Evolutionary conservation across 23 tunicate genomes (phyloP).

Genomic region (Styela plicata): DNA sequence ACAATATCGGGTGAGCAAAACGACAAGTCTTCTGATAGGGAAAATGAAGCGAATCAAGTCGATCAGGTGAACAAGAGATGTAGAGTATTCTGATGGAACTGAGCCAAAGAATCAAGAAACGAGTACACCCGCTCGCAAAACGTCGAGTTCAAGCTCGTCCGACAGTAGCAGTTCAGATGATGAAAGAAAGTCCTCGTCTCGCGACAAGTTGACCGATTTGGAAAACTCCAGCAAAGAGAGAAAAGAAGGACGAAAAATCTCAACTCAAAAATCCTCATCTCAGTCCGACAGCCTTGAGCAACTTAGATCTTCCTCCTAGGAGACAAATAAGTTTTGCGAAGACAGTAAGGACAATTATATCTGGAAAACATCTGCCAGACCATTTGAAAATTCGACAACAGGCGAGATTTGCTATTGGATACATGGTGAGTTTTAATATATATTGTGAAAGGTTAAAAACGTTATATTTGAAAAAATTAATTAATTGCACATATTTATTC

Average conservation of each 20-base stretch:
- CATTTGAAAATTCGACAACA: slow-evolving; percentile 76
- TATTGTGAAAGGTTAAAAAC: too few species aligned
- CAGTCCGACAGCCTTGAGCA: not conserved
- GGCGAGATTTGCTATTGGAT: slow-evolving; percentile 53
- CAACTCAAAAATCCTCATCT: not conserved
- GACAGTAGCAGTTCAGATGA: not conserved
- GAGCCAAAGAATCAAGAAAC: not conserved
- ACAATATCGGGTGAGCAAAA: too few species aligned
- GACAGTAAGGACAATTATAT: slow-evolving; percentile 51
- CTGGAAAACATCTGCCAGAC: slow-evolving; percentile 77
- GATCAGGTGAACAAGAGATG: not conserved
- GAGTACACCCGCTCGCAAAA: too few species aligned
- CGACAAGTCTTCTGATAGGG: not conserved
- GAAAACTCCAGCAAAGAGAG: not conserved
- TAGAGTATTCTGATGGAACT: not conserved
- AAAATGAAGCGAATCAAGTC: not conserved
- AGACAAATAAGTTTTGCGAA: slow-evolving; percentile 1
- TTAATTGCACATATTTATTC: too few species aligned
- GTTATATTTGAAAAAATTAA: too few species aligned
- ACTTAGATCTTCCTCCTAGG: not conserved
- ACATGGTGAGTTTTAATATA: slow-evolving; percentile 89
- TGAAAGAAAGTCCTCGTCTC: not conserved
- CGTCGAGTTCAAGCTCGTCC: not conserved
- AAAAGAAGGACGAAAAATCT: not conserved
- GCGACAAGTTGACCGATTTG: too few species aligned